Evolutionary conservation across 2,113 vertebrate species (phyloP).

Genomic region (Stegostoma tigrinum): DNA sequence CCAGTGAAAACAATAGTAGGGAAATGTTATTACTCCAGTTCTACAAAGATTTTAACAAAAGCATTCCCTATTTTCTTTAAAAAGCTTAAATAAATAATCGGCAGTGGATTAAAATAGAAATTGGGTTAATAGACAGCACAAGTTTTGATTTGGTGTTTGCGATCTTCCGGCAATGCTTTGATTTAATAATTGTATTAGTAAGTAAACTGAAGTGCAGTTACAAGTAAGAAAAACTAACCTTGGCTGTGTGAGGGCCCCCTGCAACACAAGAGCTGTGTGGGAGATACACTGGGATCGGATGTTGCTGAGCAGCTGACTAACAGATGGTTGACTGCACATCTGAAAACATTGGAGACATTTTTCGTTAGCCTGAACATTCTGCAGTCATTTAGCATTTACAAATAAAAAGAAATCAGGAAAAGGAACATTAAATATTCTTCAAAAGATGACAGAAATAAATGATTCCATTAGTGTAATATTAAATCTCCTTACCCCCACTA

Average conservation of each 20-base stretch:
- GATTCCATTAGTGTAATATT: neutral
- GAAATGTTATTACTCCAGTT: neutral
- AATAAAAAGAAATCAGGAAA: neutral
- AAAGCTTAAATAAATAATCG: neutral
- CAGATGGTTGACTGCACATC: constrained; percentile 94
- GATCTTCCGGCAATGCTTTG: neutral
- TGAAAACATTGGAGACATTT: constrained; percentile 46
- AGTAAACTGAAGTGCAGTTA: neutral
- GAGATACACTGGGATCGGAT: constrained; percentile 98
- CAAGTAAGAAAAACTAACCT: constrained; percentile 60
- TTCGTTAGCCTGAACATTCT: constrained; percentile 3
- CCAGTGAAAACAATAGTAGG: neutral
- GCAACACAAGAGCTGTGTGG: constrained; percentile 86
- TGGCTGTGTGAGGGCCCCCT: constrained; percentile 85
- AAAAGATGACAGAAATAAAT: neutral
- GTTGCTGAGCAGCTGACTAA: constrained; percentile 97
- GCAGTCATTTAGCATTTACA: neutral
- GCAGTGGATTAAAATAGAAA: neutral
- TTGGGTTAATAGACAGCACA: neutral
- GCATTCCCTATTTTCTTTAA: neutral
- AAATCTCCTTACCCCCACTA: neutral
- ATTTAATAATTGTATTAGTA: neutral
- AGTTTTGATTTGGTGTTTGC: neutral
- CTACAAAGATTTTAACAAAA: neutral
- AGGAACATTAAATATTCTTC: neutral